These are phyloP conservation scores for Noturus placidus DNA, from an alignment of 2,113 vertebrate genomes.

Conservation along the genomic window DNA sequence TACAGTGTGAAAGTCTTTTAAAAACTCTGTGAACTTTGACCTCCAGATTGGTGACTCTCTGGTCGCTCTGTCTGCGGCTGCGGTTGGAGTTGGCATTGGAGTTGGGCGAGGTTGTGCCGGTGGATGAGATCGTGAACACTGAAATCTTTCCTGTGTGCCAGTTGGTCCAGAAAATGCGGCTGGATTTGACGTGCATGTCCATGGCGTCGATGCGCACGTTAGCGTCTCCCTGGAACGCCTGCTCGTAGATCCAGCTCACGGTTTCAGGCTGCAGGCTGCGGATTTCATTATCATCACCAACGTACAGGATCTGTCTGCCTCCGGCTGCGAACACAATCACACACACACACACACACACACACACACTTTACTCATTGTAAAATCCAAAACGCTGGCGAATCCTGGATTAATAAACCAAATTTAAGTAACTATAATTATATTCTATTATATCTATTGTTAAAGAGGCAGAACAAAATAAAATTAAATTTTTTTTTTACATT, in stretches of 20 bases:
- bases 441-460: neutral
- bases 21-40: conserved; percentile 61
- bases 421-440: neutral
- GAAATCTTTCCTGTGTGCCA: conserved; percentile 97
- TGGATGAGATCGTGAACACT: conserved; percentile 80
- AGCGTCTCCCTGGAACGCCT: conserved; percentile 90
- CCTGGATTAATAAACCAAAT: neutral
- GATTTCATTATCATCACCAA: conserved; percentile 96
- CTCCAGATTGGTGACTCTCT: conserved; percentile 83
- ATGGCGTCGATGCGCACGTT: conserved; percentile 95
- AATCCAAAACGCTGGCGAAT: neutral
- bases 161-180: conserved; percentile 96
- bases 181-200: conserved; percentile 92
- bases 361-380: neutral
- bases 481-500: too few relatives aligned
- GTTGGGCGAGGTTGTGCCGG: conserved; percentile 60
- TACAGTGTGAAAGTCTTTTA: too few relatives aligned
- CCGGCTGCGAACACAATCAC: neutral
- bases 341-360: neutral
- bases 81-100: conserved; percentile 75
- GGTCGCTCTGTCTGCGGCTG: conserved; percentile 82
- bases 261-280: conserved; percentile 90
- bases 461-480: neutral
- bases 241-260: conserved; percentile 89
- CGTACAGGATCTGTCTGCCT: conserved; percentile 83